phyloP scores from a whole-genome alignment of 2,797 vertebrate species.

The Denticeps clupeoides region DNA sequence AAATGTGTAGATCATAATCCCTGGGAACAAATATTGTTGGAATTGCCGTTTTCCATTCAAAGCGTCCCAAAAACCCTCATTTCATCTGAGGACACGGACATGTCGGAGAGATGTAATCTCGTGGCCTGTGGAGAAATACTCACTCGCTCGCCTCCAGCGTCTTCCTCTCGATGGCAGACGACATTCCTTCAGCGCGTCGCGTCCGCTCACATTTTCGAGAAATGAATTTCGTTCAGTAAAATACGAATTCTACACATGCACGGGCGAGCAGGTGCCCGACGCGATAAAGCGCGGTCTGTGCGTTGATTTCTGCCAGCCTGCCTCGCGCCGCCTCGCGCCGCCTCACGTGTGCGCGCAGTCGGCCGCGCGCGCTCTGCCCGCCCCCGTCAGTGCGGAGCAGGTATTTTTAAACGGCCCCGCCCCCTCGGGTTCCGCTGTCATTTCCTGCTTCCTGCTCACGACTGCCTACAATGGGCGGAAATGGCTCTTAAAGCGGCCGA shows the following conservation, averaged over 20 bases:
- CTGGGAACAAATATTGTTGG: too few relatives aligned
- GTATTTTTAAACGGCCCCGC: constrained; percentile 52
- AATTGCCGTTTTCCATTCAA: too few relatives aligned
- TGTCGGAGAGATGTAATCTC: too few relatives aligned
- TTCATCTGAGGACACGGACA: too few relatives aligned
- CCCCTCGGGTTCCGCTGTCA: constrained; percentile 68
- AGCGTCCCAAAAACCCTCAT: too few relatives aligned
- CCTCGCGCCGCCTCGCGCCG: constrained; percentile 19
- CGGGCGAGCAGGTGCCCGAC: too few relatives aligned
- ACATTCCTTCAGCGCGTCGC: constrained; percentile 50
- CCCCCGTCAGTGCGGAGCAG: constrained; percentile 38
- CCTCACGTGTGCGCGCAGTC: constrained; percentile 22
- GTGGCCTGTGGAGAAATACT: constrained; percentile 45
- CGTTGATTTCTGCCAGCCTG: too few relatives aligned
- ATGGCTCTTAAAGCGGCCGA: constrained; percentile 88
- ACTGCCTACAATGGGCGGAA: constrained; percentile 94
- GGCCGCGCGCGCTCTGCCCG: background rate
- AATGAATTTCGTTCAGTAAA: too few relatives aligned
- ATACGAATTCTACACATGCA: too few relatives aligned
- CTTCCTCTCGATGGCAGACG: constrained; percentile 91
- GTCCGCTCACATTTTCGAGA: too few relatives aligned
- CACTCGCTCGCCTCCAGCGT: constrained; percentile 88
- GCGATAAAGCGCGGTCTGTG: too few relatives aligned
- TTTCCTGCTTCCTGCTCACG: constrained; percentile 98
- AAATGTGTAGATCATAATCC: too few relatives aligned